Evolutionary conservation across 2,797 vertebrate genomes (phyloP).

Genomic region (Acanthis flammea): DNA sequence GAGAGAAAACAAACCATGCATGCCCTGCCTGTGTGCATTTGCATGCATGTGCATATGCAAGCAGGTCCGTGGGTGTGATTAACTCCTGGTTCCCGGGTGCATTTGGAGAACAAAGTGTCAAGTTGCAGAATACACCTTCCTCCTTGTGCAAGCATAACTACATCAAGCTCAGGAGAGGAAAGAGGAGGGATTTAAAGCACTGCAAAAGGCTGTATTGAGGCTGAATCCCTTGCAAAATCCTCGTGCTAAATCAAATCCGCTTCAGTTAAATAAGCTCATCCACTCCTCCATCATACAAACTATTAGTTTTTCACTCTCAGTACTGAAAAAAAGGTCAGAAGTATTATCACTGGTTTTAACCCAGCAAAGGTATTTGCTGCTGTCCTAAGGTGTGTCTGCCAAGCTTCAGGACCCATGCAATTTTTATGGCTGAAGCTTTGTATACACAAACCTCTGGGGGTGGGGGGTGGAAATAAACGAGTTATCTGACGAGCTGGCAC

Average conservation of each 20-base stretch:
- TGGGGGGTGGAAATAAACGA: accelerated
- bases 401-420: background rate
- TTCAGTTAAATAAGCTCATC: slow-evolving; percentile 18
- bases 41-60: background rate
- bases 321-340: background rate
- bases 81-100: background rate
- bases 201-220: background rate
- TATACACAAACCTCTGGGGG: background rate
- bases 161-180: background rate
- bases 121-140: background rate
- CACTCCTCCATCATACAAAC: background rate
- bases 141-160: background rate
- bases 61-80: background rate
- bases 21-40: background rate
- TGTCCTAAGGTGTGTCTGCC: background rate
- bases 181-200: slow-evolving; percentile 8
- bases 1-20: background rate
- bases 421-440: background rate
- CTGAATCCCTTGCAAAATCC: background rate
- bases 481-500: background rate
- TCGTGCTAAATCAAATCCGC: background rate
- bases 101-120: background rate
- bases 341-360: background rate
- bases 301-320: background rate
- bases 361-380: background rate